A percentile compares a stretch with the other conserved stretches of the same genome.
Evolutionary conservation across 2,113 vertebrate species (phyloP).

Genomic region (Podiceps cristatus): DNA sequence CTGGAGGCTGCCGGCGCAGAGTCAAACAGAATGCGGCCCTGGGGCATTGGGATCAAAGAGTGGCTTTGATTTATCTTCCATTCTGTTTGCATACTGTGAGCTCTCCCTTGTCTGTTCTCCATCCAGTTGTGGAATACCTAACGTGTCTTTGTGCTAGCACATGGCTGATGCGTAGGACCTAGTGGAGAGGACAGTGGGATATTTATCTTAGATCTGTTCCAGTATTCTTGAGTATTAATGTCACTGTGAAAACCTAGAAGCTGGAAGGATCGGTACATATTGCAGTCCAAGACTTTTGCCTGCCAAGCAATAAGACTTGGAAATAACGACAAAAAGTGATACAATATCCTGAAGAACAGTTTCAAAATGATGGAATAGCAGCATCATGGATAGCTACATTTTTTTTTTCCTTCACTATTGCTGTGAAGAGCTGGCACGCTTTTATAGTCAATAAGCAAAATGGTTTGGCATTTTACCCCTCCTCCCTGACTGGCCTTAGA

Average conservation of each 20-base stretch:
- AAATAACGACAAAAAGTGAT: conserved; percentile 39
- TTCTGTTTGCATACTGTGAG: background rate
- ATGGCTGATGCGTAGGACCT: background rate
- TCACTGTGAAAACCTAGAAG: conserved; percentile 36
- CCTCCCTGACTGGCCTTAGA: background rate
- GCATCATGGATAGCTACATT: background rate
- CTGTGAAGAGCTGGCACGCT: background rate
- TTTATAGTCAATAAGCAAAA: background rate
- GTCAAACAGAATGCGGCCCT: background rate
- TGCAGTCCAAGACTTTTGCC: conserved; percentile 7
- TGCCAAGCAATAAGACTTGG: conserved; percentile 30
- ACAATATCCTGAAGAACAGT: background rate
- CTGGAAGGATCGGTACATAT: background rate
- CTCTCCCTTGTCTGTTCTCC: background rate
- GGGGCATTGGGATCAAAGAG: background rate
- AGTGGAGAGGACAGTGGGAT: background rate
- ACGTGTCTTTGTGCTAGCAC: background rate
- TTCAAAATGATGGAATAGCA: conserved; percentile 3
- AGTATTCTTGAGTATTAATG: conserved; percentile 27
- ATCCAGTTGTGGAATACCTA: background rate
- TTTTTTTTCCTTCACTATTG: background rate
- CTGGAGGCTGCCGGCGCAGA: accelerated
- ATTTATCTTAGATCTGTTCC: conserved; percentile 27
- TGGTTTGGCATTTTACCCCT: background rate
- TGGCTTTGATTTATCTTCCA: background rate